These are phyloP conservation scores for Smittia sp. DNA, from an alignment of 2,888 invertebrate genomes.

Conservation along the genomic window DNA sequence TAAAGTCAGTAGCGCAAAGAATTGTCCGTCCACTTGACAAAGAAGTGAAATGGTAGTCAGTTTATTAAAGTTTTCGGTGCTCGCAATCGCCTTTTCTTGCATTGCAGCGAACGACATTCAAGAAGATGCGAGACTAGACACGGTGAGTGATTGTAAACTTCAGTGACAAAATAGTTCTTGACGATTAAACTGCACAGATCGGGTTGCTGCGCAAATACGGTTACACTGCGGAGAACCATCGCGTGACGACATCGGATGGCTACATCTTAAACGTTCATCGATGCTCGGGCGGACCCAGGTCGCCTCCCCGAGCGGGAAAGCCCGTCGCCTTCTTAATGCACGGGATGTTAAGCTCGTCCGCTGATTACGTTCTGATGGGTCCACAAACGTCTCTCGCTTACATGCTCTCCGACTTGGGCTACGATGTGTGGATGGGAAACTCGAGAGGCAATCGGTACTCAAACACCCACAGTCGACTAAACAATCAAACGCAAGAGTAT, in stretches of 20 bases:
- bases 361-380: constrained; percentile 34
- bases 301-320: constrained; percentile 43
- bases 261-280: constrained; percentile 69
- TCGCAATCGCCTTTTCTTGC: too few species aligned
- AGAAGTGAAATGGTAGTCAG: too few species aligned
- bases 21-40: too few species aligned
- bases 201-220: constrained; percentile 61
- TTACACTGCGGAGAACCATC: constrained; percentile 64
- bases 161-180: background rate
- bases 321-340: constrained; percentile 28
- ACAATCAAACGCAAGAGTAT: constrained; percentile 5
- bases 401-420: constrained; percentile 27
- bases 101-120: background rate
- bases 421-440: constrained; percentile 40
- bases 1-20: too few species aligned
- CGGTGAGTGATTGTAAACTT: background rate
- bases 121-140: background rate
- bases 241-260: constrained; percentile 65
- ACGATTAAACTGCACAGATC: constrained; percentile 49
- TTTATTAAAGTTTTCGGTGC: too few species aligned
- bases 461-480: background rate
- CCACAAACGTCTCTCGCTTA: constrained; percentile 25
- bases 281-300: constrained; percentile 55
- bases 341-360: constrained; percentile 28
- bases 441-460: constrained; percentile 38